These are phyloP conservation scores for Odontophorus gujanensis DNA, from an alignment of 2,113 vertebrate species.

Conservation along the genomic window DNA sequence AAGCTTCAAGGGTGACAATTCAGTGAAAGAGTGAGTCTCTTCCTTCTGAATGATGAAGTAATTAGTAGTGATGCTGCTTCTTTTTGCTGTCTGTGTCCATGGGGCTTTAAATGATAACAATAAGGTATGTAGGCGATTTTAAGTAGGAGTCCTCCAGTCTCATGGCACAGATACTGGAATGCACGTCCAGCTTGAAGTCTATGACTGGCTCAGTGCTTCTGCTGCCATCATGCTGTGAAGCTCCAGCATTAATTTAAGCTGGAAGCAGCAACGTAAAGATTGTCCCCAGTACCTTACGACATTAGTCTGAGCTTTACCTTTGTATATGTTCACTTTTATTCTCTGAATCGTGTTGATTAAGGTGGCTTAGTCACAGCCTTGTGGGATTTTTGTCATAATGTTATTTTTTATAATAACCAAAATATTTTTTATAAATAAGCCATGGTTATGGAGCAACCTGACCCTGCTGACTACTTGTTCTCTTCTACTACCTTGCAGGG, in stretches of 20 bases:
- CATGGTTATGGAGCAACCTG: fast-evolving
- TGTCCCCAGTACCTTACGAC: neutral
- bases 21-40: neutral
- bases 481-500: neutral
- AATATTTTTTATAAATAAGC: too few species aligned
- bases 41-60: neutral
- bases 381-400: neutral
- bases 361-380: neutral
- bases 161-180: neutral
- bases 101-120: fast-evolving
- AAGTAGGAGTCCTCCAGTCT: neutral
- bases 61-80: neutral
- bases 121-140: neutral
- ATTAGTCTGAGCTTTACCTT: neutral
- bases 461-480: neutral
- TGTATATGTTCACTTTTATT: neutral
- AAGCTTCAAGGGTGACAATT: neutral
- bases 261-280: neutral
- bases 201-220: neutral
- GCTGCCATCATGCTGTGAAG: neutral
- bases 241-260: neutral
- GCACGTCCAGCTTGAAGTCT: neutral
- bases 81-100: neutral
- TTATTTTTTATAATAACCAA: too few species aligned
- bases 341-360: neutral